Conservation (phyloP, 2,113 vertebrate species). For the Panurus biarmicus region DNA sequence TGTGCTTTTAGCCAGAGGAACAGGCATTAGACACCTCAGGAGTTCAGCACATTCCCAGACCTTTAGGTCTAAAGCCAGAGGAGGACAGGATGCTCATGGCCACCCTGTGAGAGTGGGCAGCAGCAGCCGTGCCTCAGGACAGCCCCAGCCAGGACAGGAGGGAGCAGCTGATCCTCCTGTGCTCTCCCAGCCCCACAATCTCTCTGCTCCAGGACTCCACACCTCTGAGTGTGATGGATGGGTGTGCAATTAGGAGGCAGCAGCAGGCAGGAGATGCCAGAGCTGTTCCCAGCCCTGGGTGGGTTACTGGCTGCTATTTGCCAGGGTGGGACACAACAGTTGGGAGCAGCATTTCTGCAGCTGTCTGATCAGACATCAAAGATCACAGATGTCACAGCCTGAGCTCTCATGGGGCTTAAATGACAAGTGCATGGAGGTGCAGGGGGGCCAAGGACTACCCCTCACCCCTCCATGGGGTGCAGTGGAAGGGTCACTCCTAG, state of each 20-base stretch:
- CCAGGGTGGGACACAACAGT: not conserved
- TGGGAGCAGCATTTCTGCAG: not conserved
- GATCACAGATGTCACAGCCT: not conserved
- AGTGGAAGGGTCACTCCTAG: not conserved
- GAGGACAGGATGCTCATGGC: not conserved
- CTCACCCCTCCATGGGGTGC: fast-evolving
- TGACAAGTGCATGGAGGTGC: not conserved
- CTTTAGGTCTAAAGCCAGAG: not conserved
- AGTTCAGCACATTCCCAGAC: not conserved
- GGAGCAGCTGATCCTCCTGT: not conserved
- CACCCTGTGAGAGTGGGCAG: not conserved
- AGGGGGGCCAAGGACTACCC: not conserved
- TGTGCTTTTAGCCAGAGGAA: not conserved
- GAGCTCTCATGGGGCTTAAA: not conserved
- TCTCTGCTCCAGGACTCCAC: not conserved
- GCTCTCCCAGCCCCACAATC: not conserved
- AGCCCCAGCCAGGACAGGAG: not conserved
- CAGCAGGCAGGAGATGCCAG: not conserved
- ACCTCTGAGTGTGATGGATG: not conserved
- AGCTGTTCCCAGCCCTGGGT: not conserved
- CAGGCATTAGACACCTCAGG: not conserved
- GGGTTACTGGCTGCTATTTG: not conserved
- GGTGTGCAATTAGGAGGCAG: not conserved
- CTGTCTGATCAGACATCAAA: not conserved
- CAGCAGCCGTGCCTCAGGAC: not conserved